Base-by-base conservation (phyloP, 2,113 vertebrate genomes). In the Crotalus horridus region DNA sequence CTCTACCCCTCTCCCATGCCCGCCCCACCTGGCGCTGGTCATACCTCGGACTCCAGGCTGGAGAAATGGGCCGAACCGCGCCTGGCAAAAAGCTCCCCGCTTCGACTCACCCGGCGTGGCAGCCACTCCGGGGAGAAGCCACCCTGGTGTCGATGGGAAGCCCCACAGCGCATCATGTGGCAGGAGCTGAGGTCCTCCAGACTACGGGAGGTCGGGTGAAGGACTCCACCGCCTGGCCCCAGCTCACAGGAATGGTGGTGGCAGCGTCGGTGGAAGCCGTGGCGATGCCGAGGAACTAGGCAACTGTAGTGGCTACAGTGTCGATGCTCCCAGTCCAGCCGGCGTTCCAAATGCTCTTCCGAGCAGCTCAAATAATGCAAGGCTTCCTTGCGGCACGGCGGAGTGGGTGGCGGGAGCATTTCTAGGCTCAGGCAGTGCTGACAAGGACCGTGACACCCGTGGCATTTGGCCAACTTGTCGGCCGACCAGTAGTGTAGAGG, bases 11-110 rank as follows among this genome's bases (percentile, higher is more conserved):
- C 29, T 59, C 92, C 92, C 48, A 26, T 0, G 4, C 90, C 93
- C 90, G 39, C 89, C 90, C 86, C 90, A 59, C 59, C 92, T 93
- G 92, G 87, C 90, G 86, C 94, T 94, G 85, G 98, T 99, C 98
- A 99, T 99, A 99, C 98, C 97, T 99, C 98, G 24, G 98, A 99
- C 97, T 99, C 98, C 94, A 99, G 97, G 96, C 98, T 99, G 97
- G 98, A 99, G 97, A 99, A 99, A 97, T 99, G 98, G 94, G 98
- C 98, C 11, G 98, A 99, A 94, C 98, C 98, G 95, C 98, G 96
- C 90, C 98, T 98, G 46, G 98, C 98, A 96, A 98, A 98, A 96
- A 99, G 98, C 95, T 98, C 98, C 97, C 97, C 97, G 96, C 97
- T 94, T 94, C 96, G 96, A 97, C 97, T 95, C 94, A 96, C 96